Conservation (phyloP, 2,113 vertebrate genomes). For the Ailurus styani region DNA sequence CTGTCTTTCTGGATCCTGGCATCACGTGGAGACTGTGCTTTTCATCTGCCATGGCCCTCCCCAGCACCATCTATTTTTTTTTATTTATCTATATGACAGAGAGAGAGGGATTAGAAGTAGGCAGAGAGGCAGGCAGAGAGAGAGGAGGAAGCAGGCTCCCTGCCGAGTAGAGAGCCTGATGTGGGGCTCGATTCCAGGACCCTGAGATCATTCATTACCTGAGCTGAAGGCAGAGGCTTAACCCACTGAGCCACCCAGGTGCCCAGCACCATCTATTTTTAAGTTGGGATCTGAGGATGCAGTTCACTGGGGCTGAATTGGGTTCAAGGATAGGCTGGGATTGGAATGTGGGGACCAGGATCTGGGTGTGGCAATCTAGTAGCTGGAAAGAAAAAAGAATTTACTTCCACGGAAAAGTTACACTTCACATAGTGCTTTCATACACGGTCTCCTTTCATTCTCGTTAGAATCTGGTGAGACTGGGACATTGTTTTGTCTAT, state of each 20-base stretch:
- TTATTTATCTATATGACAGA: no score
- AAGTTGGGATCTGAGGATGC: neutral
- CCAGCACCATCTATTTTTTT: neutral
- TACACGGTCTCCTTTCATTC: neutral
- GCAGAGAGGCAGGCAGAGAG: no score
- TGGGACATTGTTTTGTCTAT: neutral
- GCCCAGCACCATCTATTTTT: neutral
- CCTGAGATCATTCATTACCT: no score
- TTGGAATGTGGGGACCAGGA: neutral
- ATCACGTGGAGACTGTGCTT: neutral
- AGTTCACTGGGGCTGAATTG: neutral
- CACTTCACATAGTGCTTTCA: neutral
- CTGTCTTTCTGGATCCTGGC: neutral
- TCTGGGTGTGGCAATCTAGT: neutral
- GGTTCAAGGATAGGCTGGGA: neutral
- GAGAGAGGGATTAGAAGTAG: no score
- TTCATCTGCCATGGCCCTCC: neutral
- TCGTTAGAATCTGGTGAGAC: neutral
- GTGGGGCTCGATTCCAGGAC: no score
- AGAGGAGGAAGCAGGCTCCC: no score
- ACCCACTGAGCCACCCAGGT: no score
- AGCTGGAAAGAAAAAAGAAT: neutral
- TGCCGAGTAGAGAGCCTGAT: no score
- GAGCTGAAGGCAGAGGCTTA: no score
- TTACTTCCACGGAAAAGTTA: neutral